Evolutionary conservation across 2,797 vertebrate genomes (phyloP), one percentile per base, ranked within the genome.

Genomic region (Lateolabrax maculatus): DNA sequence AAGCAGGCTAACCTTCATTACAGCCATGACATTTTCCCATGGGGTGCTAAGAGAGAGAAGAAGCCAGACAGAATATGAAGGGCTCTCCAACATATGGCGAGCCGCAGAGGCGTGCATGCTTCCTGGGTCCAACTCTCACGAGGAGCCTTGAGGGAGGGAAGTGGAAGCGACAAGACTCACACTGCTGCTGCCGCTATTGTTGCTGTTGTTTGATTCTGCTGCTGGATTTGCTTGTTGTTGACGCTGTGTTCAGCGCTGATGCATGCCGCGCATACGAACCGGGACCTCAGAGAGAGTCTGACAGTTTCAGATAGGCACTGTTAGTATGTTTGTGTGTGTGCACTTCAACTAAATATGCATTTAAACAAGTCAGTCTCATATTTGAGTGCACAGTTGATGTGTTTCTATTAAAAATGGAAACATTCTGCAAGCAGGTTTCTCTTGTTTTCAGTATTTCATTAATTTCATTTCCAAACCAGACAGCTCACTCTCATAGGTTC

Each of bases 1-100:
- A 91, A 89, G 84, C 84, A 88, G 84, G 83, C 90, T 89, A 89
- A 87, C 92, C 91, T 91, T 92, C 89, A 92, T 93, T 90, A 91
- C 51, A 72, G 88, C 77, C 64, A 25, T 89, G 89, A 84, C 91
- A 89, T 90, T 92, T 92, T 89, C 86, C 84, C 89, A 81, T 72
- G 84, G 37, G 86, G 61, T 61, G 29, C 75, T 76, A 37, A 79
- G 81, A 71, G 80, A 76, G 78, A 77, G 73, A 61, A 77, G 64
- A 67, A 75, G 67, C 44, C 69, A 90, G 68, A 68, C 57, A 53
- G 77, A 87, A 65, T 66, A 80, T 52, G 69, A 73, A 81, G 82
- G 69, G 67, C 85, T 87, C 76, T 69, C 68, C 64, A 77, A 75
- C 86, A 86, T 87, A 84, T 68, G 85, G 68, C 11, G 18, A 63